Evolutionary conservation across 2,113 vertebrate species (phyloP), one percentile per base, ranked within the genome.

Genomic region (Heliornis fulica): DNA sequence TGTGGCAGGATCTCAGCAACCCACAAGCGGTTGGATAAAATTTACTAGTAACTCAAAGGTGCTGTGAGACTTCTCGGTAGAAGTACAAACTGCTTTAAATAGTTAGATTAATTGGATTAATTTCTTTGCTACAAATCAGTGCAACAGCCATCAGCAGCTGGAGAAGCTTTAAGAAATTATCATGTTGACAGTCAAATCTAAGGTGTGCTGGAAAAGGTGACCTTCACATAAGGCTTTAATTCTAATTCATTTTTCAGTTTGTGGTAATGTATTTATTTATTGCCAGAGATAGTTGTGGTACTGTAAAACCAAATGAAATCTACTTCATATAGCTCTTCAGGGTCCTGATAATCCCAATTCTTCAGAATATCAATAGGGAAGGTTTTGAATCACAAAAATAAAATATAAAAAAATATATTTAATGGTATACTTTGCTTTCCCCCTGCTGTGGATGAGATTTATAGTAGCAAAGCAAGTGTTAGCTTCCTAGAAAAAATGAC

Each of bases 291-390:
- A 46, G 8, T 50, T 79, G 18, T 21, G 22, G n/a, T 87, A 51
- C 43, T 71, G 34, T 38, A 80, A 84, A 93, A 83, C 54, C 92
- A 93, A 94, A 93, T 87, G 36, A 95, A 88, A 91, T 90, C 51
- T 83, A 43, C 50, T 93, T 92, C 53, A n/a, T 76, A 51, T 41
- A 16, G n/a, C n/a, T 51, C 60, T 92, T 83, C 43, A 77, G n/a
- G 71, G 59, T 69, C 89, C 32, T n/a, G n/a, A n/a, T n/a, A n/a
- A n/a, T n/a, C n/a, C n/a, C n/a, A n/a, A n/a, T n/a, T n/a, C n/a
- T n/a, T n/a, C n/a, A n/a, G n/a, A n/a, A n/a, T n/a, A n/a, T n/a
- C 46, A 40, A 21, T 32, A 81, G 65, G 1, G 9, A 32, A 72
- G 31, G 6, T 66, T 92, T 89, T 83, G 56, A 87, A 84, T 66